phyloP scores from a whole-genome alignment of 2,797 vertebrate genomes.

The Momotus momota region DNA sequence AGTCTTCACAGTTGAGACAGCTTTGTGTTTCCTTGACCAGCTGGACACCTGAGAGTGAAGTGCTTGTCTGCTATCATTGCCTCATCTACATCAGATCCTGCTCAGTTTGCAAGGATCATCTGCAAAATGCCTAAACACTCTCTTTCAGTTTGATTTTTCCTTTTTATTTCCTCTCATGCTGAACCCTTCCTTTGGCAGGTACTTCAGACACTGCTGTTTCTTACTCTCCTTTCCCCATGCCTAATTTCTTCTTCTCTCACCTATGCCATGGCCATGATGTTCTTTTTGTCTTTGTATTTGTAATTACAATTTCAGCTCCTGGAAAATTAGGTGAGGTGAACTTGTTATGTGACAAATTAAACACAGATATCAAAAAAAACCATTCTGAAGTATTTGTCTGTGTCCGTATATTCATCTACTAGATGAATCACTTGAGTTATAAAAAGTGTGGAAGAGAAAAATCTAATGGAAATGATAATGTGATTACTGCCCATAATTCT shows the following conservation, averaged over 20 bases:
- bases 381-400: constrained; percentile 50
- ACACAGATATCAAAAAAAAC: constrained; percentile 15
- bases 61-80: not conserved
- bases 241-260: not conserved
- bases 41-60: not conserved
- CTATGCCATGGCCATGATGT: not conserved
- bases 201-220: not conserved
- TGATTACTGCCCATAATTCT: constrained; percentile 68
- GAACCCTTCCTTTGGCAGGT: not conserved
- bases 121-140: not conserved
- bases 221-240: not conserved
- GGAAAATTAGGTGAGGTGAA: constrained; percentile 50
- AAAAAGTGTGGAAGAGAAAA: constrained; percentile 42
- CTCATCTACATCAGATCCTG: not conserved
- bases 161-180: not conserved
- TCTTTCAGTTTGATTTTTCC: not conserved
- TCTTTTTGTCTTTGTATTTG: not conserved
- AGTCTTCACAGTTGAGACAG: not conserved
- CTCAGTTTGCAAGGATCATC: not conserved
- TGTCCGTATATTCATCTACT: constrained; percentile 37
- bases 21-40: not conserved
- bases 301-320: constrained; percentile 1
- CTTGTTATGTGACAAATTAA: constrained; percentile 62
- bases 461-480: constrained; percentile 66
- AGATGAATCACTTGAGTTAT: constrained; percentile 65